Base-by-base conservation (phyloP, 1,140 invertebrate species). In the Choristoneura fumiferana region DNA sequence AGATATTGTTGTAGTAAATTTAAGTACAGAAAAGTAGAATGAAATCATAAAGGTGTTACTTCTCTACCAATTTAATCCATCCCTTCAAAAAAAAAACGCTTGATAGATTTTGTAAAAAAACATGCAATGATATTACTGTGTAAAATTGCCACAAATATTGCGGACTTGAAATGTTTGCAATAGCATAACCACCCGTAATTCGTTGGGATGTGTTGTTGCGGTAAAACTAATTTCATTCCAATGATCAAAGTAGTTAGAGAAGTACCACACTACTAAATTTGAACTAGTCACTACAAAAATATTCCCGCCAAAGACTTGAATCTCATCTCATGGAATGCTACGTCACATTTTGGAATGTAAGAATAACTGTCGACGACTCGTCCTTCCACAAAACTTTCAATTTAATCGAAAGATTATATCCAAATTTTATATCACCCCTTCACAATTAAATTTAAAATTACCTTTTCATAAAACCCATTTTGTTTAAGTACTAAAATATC, bases 401-500 rank as follows among this genome's bases (percentile, higher is more conserved):
- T 62, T 69, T 63, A 43, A 67, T 63, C 66, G 63, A 62, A 55
- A 63, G 56, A 64, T 69, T 55, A 64, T 70, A 74, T 65, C 76
- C 73, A 70, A 53, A 53, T 33, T 2, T 22, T 45, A 45, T 45
- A 15, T 45, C 15, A 49, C 43, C 43, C 40, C 43, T 13, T 49
- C 43, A 49, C 40, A 22, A 45, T 45, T 45, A 45, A 22, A 29
- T 49, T 49, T 49, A 49, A 49, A 12, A 49, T 49, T 49, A 29
- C 18, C 43, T 17, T 29, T 49, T 49, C 22, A 29, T 29, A 49
- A 49, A 29, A 15, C 43, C 18, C 63, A 72, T 58, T 74, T 71
- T 59, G 63, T 69, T 78, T 81, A 76, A 78, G 75, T 73, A 73
- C 80, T 86, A 86, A 77, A 84, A 84, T 85, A 86, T 82, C 81